Conservation (phyloP, 2,113 vertebrate species). For the Erinaceus europaeus region DNA sequence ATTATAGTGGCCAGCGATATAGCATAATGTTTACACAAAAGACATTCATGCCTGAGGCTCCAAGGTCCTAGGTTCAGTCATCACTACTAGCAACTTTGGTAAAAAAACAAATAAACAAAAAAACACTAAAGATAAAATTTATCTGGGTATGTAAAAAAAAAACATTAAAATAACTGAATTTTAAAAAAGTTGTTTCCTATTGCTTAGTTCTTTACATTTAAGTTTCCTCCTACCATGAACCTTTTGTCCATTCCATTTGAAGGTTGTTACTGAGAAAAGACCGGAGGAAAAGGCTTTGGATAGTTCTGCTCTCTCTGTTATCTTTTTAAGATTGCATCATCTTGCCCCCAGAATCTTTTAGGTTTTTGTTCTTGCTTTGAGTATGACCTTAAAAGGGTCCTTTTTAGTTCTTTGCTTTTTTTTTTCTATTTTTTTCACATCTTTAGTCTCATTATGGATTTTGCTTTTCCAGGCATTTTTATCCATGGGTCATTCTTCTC, state of each 20-base stretch:
- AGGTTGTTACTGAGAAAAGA: conserved; percentile 8
- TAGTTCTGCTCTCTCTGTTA: conserved; percentile 33
- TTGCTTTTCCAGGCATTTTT: background rate
- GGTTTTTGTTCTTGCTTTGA: conserved; percentile 25
- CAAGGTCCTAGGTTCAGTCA: no score
- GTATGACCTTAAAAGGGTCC: background rate
- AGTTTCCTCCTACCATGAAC: background rate
- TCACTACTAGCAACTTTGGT: no score
- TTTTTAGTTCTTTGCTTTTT: no score
- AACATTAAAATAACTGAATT: conserved; percentile 8
- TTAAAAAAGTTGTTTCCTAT: background rate
- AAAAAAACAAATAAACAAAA: no score
- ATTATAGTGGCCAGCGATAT: background rate
- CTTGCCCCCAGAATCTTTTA: background rate
- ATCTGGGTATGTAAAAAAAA: conserved; percentile 1
- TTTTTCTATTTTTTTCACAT: background rate
- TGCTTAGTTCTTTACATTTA: background rate
- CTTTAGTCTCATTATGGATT: conserved; percentile 8
- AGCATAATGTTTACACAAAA: no score
- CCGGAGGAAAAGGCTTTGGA: background rate
- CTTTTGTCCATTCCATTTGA: background rate
- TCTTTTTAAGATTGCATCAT: conserved; percentile 24
- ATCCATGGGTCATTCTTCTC: background rate
- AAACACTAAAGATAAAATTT: background rate
- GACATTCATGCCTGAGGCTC: no score